These are phyloP conservation scores for Mesochorus sp. DNA, from an alignment of 2,888 invertebrate genomes.

Conservation along the genomic window DNA sequence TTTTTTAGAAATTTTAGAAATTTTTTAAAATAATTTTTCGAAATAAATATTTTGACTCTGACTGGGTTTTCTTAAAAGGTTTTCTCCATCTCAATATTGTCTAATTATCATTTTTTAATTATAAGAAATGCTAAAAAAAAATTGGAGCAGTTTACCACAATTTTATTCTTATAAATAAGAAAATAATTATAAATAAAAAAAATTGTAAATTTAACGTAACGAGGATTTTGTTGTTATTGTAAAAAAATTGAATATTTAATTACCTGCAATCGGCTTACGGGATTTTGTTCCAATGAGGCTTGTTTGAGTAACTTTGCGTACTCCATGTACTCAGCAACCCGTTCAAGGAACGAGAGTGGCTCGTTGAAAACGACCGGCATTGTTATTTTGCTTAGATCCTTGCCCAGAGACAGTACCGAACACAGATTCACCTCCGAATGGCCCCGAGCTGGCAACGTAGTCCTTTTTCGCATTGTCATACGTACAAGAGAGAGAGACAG, in stretches of 20 bases:
- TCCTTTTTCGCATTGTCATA: constrained; percentile 67
- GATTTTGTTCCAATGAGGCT: constrained; percentile 90
- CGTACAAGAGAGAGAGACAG: neutral
- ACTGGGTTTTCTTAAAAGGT: too few species aligned
- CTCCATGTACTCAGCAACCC: constrained; percentile 97
- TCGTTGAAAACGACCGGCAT: constrained; percentile 99
- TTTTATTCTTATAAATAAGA: too few species aligned
- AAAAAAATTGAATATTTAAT: constrained; percentile 45
- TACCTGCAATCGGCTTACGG: constrained; percentile 92
- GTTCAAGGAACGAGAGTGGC: constrained; percentile 96
- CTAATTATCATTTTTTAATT: too few species aligned
- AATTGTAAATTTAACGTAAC: too few species aligned
- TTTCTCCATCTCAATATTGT: too few species aligned
- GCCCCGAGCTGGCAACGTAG: constrained; percentile 78
- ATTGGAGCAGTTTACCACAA: too few species aligned
- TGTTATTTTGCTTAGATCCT: constrained; percentile 97
- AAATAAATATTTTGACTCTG: too few species aligned
- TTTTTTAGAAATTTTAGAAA: too few species aligned
- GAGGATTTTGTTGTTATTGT: too few species aligned
- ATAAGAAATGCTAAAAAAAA: too few species aligned
- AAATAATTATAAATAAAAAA: too few species aligned
- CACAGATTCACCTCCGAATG: constrained; percentile 80
- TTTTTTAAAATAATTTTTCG: too few species aligned
- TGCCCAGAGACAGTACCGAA: constrained; percentile 84
- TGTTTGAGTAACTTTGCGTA: constrained; percentile 90